Percentiles rank a stretch among this genome's conserved stretches.
Conservation (phyloP, 2,797 vertebrate genomes). For the Pyrocephalus nanus region DNA sequence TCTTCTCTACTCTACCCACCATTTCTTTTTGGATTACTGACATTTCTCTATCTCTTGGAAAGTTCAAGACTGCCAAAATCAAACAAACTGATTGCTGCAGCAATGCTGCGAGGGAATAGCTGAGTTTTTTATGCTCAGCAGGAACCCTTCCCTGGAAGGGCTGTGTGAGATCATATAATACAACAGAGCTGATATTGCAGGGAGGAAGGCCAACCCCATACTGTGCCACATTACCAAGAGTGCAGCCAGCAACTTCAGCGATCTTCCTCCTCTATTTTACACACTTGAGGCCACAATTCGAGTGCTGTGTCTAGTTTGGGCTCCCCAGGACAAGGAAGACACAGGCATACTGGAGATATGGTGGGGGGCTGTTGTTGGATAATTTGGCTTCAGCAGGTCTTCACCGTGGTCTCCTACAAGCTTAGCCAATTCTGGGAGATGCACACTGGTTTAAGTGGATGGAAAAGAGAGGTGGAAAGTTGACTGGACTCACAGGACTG, state of each 20-base stretch:
- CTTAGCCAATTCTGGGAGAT: not conserved
- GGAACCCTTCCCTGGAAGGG: not conserved
- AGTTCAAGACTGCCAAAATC: conserved; percentile 21
- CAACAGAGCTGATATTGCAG: not conserved
- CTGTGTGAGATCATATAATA: not conserved
- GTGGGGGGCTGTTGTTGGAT: not conserved
- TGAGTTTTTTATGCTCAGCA: not conserved
- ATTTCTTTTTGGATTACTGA: not conserved
- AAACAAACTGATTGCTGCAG: not conserved
- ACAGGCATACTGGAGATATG: not conserved
- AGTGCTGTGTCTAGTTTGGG: not conserved
- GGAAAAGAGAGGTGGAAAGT: not conserved
- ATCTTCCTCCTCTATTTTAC: not conserved
- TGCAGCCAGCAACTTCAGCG: not conserved
- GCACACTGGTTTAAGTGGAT: not conserved
- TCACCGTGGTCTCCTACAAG: rapidly evolving
- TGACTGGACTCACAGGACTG: not conserved
- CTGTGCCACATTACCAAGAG: not conserved
- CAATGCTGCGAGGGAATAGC: not conserved
- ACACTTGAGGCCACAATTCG: not conserved
- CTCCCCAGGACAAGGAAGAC: not conserved
- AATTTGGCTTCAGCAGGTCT: not conserved
- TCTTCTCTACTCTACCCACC: not conserved
- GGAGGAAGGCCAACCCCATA: not conserved
- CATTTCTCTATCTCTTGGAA: not conserved